phyloP scores from a whole-genome alignment of 1,140 invertebrate species.

The Anastatus disparis region DNA sequence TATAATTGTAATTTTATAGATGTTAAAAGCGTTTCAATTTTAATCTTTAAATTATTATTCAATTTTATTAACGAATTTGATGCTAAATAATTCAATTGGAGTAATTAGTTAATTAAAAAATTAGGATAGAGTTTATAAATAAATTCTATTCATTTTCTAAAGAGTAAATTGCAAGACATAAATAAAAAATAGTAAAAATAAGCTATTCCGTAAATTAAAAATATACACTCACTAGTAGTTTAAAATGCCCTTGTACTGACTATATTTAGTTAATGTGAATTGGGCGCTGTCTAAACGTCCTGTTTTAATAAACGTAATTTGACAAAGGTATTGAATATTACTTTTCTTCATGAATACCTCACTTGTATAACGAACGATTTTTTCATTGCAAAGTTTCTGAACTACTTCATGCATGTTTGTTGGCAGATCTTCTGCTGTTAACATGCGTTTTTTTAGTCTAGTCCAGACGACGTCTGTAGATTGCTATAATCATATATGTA shows the following conservation, averaged over 20 bases:
- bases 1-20: too few relatives aligned
- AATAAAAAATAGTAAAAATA: too few relatives aligned
- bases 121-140: too few relatives aligned
- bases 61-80: too few relatives aligned
- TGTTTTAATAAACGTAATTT: conserved; percentile 34
- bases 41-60: too few relatives aligned
- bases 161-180: too few relatives aligned
- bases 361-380: conserved; percentile 40
- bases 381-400: conserved; percentile 39
- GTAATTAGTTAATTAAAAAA: too few relatives aligned
- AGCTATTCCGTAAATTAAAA: too few relatives aligned
- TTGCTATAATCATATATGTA: neutral
- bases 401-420: conserved; percentile 12
- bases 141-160: too few relatives aligned
- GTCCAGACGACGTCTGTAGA: neutral
- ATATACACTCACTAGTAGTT: conserved; percentile 46
- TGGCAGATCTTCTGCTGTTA: conserved; percentile 2
- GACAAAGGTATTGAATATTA: conserved; percentile 32
- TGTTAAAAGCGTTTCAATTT: too few relatives aligned
- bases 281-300: conserved; percentile 37
- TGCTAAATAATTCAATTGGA: too few relatives aligned
- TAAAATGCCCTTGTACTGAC: conserved; percentile 39
- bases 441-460: neutral
- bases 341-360: conserved; percentile 30
- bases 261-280: conserved; percentile 33